Percentiles rank a stretch among this genome's conserved stretches.
phyloP scores from a whole-genome alignment of 1,140 invertebrate genomes.

The Alviniconcha marisindica region DNA sequence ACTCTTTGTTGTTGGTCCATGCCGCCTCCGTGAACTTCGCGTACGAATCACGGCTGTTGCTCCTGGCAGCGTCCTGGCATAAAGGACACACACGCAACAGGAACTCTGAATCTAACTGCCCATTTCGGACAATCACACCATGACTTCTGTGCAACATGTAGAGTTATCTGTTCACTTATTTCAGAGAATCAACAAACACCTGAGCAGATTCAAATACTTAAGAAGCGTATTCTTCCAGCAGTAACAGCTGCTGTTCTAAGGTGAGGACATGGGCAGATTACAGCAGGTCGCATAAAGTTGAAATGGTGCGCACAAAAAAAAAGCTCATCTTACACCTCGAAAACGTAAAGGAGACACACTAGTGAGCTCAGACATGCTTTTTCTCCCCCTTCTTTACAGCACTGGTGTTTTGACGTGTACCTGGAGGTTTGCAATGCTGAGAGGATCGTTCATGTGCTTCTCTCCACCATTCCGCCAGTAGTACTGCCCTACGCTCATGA shows the following conservation, averaged over 20 bases:
- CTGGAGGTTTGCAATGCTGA: constrained; percentile 86
- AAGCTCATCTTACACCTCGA: background rate
- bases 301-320: too few species aligned
- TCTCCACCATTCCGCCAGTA: constrained; percentile 98
- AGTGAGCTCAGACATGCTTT: too few species aligned
- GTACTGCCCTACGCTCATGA: constrained; percentile 95
- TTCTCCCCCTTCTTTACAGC: too few species aligned
- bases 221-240: background rate
- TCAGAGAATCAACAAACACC: background rate
- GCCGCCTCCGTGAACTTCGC: constrained; percentile 92
- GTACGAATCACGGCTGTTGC: constrained; percentile 90
- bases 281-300: too few species aligned
- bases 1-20: constrained; percentile 89
- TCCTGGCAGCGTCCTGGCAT: constrained; percentile 86
- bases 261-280: too few species aligned
- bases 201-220: background rate
- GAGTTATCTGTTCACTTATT: too few species aligned
- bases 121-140: too few species aligned
- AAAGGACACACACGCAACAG: background rate
- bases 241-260: too few species aligned
- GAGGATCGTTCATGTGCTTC: constrained; percentile 98
- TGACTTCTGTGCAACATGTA: too few species aligned
- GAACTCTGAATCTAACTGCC: constrained; percentile 15
- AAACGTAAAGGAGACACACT: background rate
- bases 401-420: constrained; percentile 44